Conservation (phyloP, 2,797 vertebrate genomes). For the Pangasius mekongensis region DNA sequence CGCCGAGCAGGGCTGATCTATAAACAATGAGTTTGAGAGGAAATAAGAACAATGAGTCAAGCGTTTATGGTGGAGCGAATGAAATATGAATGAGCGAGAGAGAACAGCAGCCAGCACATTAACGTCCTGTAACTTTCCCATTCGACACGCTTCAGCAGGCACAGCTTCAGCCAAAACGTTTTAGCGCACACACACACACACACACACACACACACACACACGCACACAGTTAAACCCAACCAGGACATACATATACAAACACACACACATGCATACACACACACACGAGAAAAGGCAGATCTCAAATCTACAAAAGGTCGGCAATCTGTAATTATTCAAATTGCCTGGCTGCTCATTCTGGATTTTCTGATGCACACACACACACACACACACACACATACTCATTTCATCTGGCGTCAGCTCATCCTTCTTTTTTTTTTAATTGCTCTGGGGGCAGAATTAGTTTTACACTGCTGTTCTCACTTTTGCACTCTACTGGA, state of each 20-base stretch:
- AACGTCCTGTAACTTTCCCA: conserved; percentile 41
- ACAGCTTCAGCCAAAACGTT: conserved; percentile 24
- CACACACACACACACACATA: conserved; percentile 23
- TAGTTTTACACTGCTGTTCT: conserved; percentile 17
- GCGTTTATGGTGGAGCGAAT: conserved; percentile 55
- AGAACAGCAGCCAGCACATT: conserved; percentile 42
- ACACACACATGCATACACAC: conserved; percentile 11
- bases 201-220: neutral
- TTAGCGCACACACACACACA: neutral
- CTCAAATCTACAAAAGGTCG: neutral
- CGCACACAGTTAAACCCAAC: neutral
- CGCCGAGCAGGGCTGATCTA: conserved; percentile 56
- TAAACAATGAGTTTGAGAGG: conserved; percentile 69
- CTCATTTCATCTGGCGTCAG: conserved; percentile 22
- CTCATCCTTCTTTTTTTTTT: conserved; percentile 15
- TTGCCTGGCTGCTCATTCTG: conserved; percentile 17
- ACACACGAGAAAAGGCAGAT: neutral
- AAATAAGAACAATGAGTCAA: conserved; percentile 52
- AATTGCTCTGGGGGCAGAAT: conserved; percentile 35
- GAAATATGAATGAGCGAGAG: conserved; percentile 47
- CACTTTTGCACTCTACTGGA: conserved; percentile 20
- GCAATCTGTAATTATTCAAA: conserved; percentile 31
- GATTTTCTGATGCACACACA: neutral
- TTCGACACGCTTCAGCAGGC: conserved; percentile 35
- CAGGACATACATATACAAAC: neutral